phyloP scores from a whole-genome alignment of 2,888 invertebrate species.

The Patella caerulea region DNA sequence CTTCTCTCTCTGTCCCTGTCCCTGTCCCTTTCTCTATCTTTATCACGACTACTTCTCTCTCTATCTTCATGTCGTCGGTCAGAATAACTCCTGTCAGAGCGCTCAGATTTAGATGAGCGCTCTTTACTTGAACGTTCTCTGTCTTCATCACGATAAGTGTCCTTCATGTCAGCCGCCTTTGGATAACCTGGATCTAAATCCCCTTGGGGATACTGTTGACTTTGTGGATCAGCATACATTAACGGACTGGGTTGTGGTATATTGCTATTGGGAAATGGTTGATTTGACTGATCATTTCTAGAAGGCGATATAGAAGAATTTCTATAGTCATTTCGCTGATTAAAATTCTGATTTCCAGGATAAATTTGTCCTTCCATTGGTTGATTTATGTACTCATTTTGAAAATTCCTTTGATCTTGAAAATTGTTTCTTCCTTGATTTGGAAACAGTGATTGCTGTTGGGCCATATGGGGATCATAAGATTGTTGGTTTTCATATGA shows the following conservation, averaged over 20 bases:
- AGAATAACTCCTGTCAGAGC: conserved; percentile 30
- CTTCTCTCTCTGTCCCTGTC: conserved; percentile 44
- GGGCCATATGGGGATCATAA: not conserved
- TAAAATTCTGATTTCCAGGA: not conserved
- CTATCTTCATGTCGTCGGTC: conserved; percentile 32
- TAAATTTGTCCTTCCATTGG: conserved; percentile 11
- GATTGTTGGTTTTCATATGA: not conserved
- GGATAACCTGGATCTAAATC: not conserved
- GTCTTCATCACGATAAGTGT: not conserved
- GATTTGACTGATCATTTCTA: not conserved
- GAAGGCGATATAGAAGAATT: not conserved
- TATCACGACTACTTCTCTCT: conserved; percentile 32
- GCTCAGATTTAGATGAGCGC: conserved; percentile 17
- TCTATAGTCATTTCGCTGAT: not conserved
- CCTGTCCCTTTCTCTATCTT: conserved; percentile 54
- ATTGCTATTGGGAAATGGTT: not conserved
- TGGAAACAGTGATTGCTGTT: not conserved
- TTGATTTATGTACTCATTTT: not conserved
- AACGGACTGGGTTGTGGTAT: not conserved
- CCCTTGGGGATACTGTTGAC: not conserved
- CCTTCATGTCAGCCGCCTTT: not conserved
- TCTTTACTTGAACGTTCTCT: conserved; percentile 21
- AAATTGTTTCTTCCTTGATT: not conserved
- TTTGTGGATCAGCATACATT: conserved; percentile 8
- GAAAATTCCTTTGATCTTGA: conserved; percentile 11